Conservation (phyloP, 2,797 vertebrate species). For the Pelobates cultripes region DNA sequence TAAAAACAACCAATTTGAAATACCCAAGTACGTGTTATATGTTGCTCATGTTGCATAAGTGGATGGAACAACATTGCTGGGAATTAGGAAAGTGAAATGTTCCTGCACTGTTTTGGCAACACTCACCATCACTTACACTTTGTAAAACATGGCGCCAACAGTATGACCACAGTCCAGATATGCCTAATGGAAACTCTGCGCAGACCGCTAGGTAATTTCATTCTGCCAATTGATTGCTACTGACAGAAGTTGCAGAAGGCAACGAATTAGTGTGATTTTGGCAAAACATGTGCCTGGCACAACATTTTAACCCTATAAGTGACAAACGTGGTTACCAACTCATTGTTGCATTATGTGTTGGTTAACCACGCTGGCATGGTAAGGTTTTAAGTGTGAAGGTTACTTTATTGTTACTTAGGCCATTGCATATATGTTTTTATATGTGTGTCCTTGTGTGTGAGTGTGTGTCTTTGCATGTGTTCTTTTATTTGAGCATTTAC, state of each 20-base stretch:
- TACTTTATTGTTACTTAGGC: no score
- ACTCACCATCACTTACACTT: conserved; percentile 39
- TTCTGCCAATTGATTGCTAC: conserved; percentile 44
- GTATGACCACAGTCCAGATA: conserved; percentile 39
- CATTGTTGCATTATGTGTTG: no score
- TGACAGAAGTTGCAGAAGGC: conserved; percentile 34
- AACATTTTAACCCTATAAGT: no score
- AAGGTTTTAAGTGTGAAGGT: no score
- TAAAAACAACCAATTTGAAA: conserved; percentile 14
- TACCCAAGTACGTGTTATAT: conserved; percentile 32
- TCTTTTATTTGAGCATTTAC: no score
- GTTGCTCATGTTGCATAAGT: conserved; percentile 42
- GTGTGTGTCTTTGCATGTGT: no score
- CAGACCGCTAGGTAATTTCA: conserved; percentile 40
- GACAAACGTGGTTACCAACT: no score
- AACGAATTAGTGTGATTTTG: conserved; percentile 30
- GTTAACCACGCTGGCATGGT: no score
- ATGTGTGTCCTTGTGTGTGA: no score
- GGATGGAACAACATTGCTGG: conserved; percentile 51
- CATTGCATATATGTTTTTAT: no score
- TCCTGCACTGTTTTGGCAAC: conserved; percentile 39
- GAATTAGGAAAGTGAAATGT: conserved; percentile 42
- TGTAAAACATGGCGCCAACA: conserved; percentile 42
- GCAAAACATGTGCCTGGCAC: no score
- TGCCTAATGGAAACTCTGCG: conserved; percentile 41